Percentiles rank a stretch among this genome's conserved stretches.
Evolutionary conservation across 2,797 vertebrate species (phyloP).

Genomic region (Rhincodon typus): DNA sequence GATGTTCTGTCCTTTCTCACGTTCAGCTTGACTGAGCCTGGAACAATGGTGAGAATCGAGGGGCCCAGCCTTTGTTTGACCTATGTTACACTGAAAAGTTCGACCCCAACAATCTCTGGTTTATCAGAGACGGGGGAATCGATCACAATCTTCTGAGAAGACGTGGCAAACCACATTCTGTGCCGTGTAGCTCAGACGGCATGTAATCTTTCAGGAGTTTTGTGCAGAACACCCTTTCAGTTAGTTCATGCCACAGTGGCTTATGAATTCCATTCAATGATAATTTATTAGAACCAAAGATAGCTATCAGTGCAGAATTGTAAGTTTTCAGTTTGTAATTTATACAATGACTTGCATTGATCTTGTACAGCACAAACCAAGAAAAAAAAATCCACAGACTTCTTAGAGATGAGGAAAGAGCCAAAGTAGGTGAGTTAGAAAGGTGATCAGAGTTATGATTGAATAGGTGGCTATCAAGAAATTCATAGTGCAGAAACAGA

Average conservation of each 20-base stretch:
- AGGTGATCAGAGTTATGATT: neutral
- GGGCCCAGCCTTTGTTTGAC: neutral
- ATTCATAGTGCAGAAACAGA: too few relatives aligned
- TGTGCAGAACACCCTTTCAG: neutral
- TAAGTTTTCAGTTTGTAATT: neutral
- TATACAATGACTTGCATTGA: neutral
- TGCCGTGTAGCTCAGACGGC: neutral
- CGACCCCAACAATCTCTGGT: neutral
- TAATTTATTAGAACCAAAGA: neutral
- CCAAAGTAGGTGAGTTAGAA: neutral
- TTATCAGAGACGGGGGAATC: neutral
- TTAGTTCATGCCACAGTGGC: neutral
- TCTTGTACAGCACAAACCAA: neutral
- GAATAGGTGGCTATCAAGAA: neutral
- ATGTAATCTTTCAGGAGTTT: neutral
- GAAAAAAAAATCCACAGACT: neutral
- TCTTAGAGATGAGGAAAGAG: too few relatives aligned
- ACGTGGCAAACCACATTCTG: too few relatives aligned
- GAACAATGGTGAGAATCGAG: constrained; percentile 42
- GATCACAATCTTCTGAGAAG: neutral
- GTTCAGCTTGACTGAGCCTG: constrained; percentile 46
- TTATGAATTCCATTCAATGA: neutral
- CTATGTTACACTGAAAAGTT: too few relatives aligned
- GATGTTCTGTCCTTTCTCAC: constrained; percentile 50
- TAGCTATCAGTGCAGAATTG: neutral